Base-by-base conservation (phyloP, 2,113 vertebrate species). In the Elachura formosa region DNA sequence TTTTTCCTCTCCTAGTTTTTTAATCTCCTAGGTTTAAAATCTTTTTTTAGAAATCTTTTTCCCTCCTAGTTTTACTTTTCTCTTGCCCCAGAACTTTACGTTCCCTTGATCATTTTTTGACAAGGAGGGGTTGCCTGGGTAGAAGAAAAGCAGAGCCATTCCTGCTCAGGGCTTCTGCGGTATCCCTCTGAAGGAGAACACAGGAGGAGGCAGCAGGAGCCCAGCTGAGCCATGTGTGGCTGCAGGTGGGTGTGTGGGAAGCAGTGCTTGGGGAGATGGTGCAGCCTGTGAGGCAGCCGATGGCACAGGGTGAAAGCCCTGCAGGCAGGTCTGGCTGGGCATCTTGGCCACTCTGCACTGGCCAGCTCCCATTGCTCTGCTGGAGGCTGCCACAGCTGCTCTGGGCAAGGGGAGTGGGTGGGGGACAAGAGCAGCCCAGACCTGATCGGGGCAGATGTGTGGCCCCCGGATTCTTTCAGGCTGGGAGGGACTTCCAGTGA, bases 381-480 rank as follows among this genome's bases (percentile, higher is more conserved):
- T 17, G 77, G 31, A 56, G 18, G 6, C 28, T 58, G 76, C 41
- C 66, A 36, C 11, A 58, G 84, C 41, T 54, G 13, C 67, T 33
- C 56, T 8, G 49, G 52, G 67, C 72, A 66, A 5, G 56, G 58
- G 14, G 22, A 23, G 19, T 11, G 59, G 12, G 12, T 1, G 14
- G 10, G 77, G 58, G 48, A 38, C 22, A 6, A 6, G 24, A 18
- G 52, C 51, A 75, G 52, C 43, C 62, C 33, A 48, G 67, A 5
- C 5, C 33, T 63, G 38, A 4, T 12, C 15, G 0, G 0, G 31
- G 33, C 33, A 59, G 20, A 6, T 9, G 4, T 25, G 26, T 24
- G 36, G 24, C 52, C 43, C 51, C 24, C 7, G 45, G 9, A 4
- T 40, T 23, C 41, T 48, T 36, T 31, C 2, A 3, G 41, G 36